These are phyloP conservation scores for Chrysopa pallens DNA, from an alignment of 1,140 invertebrate genomes.

Conservation along the genomic window DNA sequence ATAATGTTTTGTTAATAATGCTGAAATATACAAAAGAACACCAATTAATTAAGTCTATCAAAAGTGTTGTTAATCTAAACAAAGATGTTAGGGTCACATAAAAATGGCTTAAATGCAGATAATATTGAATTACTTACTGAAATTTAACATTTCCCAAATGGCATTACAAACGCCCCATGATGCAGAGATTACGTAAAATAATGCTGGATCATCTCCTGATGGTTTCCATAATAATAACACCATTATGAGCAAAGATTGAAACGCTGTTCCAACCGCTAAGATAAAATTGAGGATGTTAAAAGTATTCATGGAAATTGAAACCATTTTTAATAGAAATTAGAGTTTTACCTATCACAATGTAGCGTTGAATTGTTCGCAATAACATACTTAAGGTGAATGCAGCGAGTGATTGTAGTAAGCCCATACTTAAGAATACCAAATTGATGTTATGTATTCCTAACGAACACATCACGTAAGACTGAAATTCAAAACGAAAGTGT, in stretches of 20 bases:
- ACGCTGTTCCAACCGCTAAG: constrained; percentile 43
- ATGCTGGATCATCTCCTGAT: constrained; percentile 35
- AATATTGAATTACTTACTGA: constrained; percentile 18
- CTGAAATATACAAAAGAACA: too few relatives aligned
- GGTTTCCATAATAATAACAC: constrained; percentile 45
- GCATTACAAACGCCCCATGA: constrained; percentile 59
- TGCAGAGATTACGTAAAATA: constrained; percentile 50
- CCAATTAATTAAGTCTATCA: too few relatives aligned
- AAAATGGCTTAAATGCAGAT: too few relatives aligned
- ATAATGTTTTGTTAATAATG: constrained; percentile 22
- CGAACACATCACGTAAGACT: constrained; percentile 43
- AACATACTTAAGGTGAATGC: constrained; percentile 49
- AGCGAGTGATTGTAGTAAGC: constrained; percentile 42
- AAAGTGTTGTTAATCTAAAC: too few relatives aligned
- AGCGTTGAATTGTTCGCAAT: constrained; percentile 38
- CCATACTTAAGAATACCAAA: constrained; percentile 41
- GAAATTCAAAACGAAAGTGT: constrained; percentile 3
- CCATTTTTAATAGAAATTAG: too few relatives aligned
- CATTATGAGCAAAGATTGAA: constrained; percentile 44
- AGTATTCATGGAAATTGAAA: too few relatives aligned
- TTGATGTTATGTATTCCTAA: constrained; percentile 43
- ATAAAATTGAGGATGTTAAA: constrained; percentile 4
- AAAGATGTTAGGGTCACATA: too few relatives aligned
- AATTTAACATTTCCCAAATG: constrained; percentile 47
- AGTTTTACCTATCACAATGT: constrained; percentile 36